A percentile compares a stretch with the other conserved stretches of the same genome.
phyloP scores from a whole-genome alignment of 2,113 vertebrate genomes.

The Platycercus adscitus region DNA sequence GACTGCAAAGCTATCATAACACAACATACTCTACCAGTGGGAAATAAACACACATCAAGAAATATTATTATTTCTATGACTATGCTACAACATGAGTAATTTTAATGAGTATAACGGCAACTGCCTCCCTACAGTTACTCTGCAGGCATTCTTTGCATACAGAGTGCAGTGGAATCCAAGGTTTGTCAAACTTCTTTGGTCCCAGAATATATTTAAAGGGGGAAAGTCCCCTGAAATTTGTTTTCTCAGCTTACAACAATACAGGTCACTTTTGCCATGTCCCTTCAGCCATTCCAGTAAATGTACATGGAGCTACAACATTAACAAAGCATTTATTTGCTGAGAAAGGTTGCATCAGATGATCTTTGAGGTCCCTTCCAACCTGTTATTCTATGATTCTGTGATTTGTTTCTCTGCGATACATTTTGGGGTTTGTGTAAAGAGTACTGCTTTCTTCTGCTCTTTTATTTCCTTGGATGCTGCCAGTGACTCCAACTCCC shows the following conservation, averaged over 20 bases:
- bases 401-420: not conserved
- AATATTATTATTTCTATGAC: conserved; percentile 65
- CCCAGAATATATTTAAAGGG: not conserved
- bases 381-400: not conserved
- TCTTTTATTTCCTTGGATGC: not conserved
- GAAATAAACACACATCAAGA: conserved; percentile 67
- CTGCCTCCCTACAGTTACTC: not conserved
- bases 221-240: not conserved
- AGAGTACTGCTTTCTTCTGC: not conserved
- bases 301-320: not conserved
- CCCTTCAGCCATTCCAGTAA: not conserved
- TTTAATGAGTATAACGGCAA: conserved; percentile 52
- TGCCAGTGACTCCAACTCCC: not conserved
- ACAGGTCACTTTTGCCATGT: not conserved
- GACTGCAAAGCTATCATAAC: conserved; percentile 38
- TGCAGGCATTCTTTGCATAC: not conserved
- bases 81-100: conserved; percentile 45
- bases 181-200: not conserved
- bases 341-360: not conserved
- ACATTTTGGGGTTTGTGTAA: not conserved
- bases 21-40: conserved; percentile 25
- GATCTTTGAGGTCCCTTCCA: not conserved
- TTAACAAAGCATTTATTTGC: not conserved
- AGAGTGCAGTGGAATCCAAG: not conserved
- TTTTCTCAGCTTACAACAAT: not conserved